Conservation (phyloP, 2,113 vertebrate genomes). For the Nothoprocta pentlandii region DNA sequence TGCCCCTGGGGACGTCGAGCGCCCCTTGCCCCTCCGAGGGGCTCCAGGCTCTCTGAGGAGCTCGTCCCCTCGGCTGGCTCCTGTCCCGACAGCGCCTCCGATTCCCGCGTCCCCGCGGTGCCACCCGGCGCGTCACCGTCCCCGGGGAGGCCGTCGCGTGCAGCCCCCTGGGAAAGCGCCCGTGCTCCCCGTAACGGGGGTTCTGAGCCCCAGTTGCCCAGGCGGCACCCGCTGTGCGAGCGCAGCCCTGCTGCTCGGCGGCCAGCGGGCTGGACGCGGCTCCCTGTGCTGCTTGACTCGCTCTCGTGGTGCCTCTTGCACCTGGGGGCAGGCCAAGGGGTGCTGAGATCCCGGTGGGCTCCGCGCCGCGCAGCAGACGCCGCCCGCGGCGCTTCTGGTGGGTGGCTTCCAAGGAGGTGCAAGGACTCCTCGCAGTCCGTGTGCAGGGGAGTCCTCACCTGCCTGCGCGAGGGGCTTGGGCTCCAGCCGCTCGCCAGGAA, state of each 20-base stretch:
- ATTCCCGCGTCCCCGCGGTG: too few species aligned
- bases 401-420: not conserved
- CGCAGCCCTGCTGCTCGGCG: not conserved
- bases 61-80: too few species aligned
- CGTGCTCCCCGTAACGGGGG: not conserved
- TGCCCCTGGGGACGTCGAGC: too few species aligned
- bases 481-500: not conserved
- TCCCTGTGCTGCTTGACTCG: fast-evolving
- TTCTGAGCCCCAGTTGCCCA: not conserved
- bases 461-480: fast-evolving
- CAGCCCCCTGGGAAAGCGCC: not conserved
- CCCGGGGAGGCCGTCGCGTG: too few species aligned
- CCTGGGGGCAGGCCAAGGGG: fast-evolving
- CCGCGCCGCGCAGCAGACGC: not conserved
- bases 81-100: too few species aligned
- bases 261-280: not conserved
- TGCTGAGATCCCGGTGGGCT: not conserved
- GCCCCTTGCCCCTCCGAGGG: too few species aligned
- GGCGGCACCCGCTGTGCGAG: not conserved
- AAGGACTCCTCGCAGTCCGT: too few species aligned
- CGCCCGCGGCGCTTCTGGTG: fast-evolving
- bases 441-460: not conserved
- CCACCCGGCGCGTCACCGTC: too few species aligned
- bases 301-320: too few species aligned
- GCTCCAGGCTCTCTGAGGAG: too few species aligned